phyloP scores from a whole-genome alignment of 2,888 invertebrate genomes.

The Machimus rusticus region DNA sequence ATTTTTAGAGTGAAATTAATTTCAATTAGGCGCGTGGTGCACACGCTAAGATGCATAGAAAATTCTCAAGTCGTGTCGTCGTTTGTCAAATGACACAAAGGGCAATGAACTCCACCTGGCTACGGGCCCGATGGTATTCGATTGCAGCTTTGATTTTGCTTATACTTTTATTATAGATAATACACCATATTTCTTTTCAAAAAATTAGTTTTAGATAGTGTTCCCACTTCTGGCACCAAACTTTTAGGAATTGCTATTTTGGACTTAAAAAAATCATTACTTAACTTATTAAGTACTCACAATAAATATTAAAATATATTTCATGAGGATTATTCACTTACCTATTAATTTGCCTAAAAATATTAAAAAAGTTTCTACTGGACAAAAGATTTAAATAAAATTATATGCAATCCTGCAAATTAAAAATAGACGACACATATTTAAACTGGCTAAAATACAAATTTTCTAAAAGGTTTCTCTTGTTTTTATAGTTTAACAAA shows the following conservation, averaged over 20 bases:
- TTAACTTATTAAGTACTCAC: background rate
- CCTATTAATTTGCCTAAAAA: background rate
- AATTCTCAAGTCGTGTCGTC: background rate
- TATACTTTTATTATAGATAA: background rate
- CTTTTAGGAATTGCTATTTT: background rate
- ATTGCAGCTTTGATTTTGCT: background rate
- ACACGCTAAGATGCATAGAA: constrained; percentile 22
- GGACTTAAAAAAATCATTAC: background rate
- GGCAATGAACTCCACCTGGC: background rate
- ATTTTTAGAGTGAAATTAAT: constrained; percentile 44
- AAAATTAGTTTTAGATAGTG: background rate
- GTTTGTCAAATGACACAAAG: background rate
- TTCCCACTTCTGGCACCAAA: background rate
- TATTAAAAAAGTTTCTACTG: background rate
- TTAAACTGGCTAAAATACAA: background rate
- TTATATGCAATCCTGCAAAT: background rate
- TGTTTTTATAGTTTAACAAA: background rate
- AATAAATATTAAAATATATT: no score
- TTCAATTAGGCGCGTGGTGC: constrained; percentile 45
- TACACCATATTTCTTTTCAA: no score
- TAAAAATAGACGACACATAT: background rate
- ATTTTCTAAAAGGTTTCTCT: background rate
- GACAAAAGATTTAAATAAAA: background rate
- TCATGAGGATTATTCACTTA: no score
- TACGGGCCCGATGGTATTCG: background rate